A percentile compares a stretch with the other conserved stretches of the same genome.
These are phyloP conservation scores for Chironomus tepperi DNA, from an alignment of 1,140 invertebrate genomes.

Conservation along the genomic window DNA sequence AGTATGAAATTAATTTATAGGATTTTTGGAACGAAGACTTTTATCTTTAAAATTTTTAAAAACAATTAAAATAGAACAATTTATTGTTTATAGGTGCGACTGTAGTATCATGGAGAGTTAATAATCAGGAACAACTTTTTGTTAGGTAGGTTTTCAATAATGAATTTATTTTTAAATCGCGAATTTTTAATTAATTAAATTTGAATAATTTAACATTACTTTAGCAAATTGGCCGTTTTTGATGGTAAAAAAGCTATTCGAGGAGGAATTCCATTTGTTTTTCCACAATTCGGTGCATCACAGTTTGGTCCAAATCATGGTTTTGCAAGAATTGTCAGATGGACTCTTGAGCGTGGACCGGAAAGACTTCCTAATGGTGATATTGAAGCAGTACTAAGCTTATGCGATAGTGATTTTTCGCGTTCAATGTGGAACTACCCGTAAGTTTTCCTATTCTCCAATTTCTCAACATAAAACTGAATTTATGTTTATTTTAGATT, in stretches of 20 bases:
- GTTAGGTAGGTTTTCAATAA: conserved; percentile 60
- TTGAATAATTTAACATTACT: conserved; percentile 30
- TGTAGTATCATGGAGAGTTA: conserved; percentile 87
- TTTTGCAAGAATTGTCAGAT: conserved; percentile 83
- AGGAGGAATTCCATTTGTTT: conserved; percentile 91
- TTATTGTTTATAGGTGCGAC: conserved; percentile 68
- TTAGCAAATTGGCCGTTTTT: conserved; percentile 86
- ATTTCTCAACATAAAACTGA: too few species aligned
- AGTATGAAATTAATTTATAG: background rate
- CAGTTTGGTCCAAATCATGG: conserved; percentile 84
- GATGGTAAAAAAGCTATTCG: conserved; percentile 91
- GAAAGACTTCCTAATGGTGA: conserved; percentile 78
- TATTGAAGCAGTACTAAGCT: conserved; percentile 81
- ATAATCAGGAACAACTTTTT: conserved; percentile 90
- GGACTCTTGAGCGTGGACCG: conserved; percentile 81
- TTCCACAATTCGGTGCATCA: conserved; percentile 87
- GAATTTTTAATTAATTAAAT: background rate
- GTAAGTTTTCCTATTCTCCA: conserved; percentile 44
- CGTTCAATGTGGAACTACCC: conserved; percentile 90
- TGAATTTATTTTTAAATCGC: background rate
- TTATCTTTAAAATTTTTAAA: too few species aligned
- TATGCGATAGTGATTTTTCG: conserved; percentile 88
- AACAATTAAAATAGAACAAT: too few species aligned
- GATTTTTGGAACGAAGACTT: conserved; percentile 26
- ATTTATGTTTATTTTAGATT: conserved; percentile 45